phyloP scores from a whole-genome alignment of 2,113 vertebrate genomes.

The Varanus komodoensis region DNA sequence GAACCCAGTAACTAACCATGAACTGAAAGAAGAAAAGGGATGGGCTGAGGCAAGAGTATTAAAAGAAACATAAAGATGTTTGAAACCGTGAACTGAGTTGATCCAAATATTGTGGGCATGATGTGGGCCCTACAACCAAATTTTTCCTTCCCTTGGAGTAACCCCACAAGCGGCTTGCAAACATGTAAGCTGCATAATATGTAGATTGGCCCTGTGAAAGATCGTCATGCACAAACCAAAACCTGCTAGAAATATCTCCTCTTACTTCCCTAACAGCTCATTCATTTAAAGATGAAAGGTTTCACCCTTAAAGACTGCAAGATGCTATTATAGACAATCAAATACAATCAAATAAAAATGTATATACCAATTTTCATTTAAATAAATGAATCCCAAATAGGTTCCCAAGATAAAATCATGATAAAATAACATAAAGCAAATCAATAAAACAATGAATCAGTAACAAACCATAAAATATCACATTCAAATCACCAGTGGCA shows the following conservation, averaged over 20 bases:
- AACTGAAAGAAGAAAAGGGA: constrained; percentile 10
- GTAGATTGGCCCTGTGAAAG: neutral
- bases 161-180: neutral
- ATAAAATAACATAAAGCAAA: no score
- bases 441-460: no score
- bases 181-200: neutral
- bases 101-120: neutral
- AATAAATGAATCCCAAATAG: no score
- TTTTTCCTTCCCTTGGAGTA: no score
- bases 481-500: no score
- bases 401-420: no score
- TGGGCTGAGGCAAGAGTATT: neutral
- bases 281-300: neutral
- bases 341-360: no score
- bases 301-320: no score
- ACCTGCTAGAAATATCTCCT: neutral
- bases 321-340: no score
- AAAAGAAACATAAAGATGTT: constrained; percentile 23
- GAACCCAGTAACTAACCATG: constrained; percentile 16
- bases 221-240: neutral
- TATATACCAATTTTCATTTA: no score
- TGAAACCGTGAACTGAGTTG: constrained; percentile 22
- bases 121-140: neutral
- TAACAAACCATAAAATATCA: no score
- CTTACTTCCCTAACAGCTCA: neutral